Base-by-base conservation (phyloP, 2,888 invertebrate genomes). In the Amiota mariae region DNA sequence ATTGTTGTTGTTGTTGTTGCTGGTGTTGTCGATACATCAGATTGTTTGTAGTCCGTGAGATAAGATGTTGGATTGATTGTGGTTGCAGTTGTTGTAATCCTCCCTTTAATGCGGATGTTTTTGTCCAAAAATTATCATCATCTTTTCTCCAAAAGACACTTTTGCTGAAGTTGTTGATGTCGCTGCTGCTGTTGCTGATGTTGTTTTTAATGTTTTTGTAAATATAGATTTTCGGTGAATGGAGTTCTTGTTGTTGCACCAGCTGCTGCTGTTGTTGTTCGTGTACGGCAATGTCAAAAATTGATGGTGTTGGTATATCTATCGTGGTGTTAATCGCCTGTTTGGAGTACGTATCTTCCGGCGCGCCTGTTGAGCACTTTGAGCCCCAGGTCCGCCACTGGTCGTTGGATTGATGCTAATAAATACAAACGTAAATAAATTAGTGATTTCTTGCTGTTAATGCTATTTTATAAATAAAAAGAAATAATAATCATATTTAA, bases 251-350 rank as follows among this genome's bases (percentile, higher is more conserved):
- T n/a, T n/a, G n/a, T n/a, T n/a, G n/a, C n/a, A n/a, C n/a, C n/a
- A n/a, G n/a, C 24, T 24, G 24, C 24, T 24, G 24, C 73, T 61
- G 56, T 54, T 72, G 70, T 68, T 48, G 70, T 46, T n/a, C n/a
- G n/a, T n/a, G n/a, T n/a, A n/a, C n/a, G 57, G 57, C 18, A 67
- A 70, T 71, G 59, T 57, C 59, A 75, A 24, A 24, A 24, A 24
- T 80, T 81, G 78, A 75, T 77, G 77, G 79, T 79, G 89, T 75
- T 78, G 72, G 75, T 74, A 73, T 76, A 77, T 85, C 88, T 90
- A 90, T 87, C 90, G 89, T 75, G 88, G 90, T 78, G 88, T 87
- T 74, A 83, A 79, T 72, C 90, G 87, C 73, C 89, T 87, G 75
- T 79, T 81, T 11, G 86, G 80, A 51, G 86, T 75, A 59, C 89